A percentile compares a stretch with the other conserved stretches of the same genome.
Evolutionary conservation across 1,140 invertebrate genomes (phyloP).

Genomic region (Euura saliciscinereae): DNA sequence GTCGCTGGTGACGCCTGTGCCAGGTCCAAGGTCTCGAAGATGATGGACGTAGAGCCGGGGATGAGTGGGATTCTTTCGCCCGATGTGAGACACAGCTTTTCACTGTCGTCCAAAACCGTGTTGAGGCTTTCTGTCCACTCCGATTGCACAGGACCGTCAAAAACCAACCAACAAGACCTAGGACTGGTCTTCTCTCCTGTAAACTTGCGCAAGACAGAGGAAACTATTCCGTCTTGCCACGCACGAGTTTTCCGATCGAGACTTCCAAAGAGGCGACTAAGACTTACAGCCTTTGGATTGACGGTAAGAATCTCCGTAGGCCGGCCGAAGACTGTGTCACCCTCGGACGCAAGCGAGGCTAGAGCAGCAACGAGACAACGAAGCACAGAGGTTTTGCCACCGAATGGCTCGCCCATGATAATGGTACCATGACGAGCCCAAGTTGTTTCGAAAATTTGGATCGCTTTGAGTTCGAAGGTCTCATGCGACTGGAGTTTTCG

Average conservation of each 20-base stretch:
- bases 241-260: constrained; percentile 66
- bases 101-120: constrained; percentile 71
- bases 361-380: constrained; percentile 60
- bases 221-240: constrained; percentile 70
- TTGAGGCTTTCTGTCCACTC: constrained; percentile 75
- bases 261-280: constrained; percentile 68
- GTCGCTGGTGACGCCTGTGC: constrained; percentile 66
- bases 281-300: constrained; percentile 70
- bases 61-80: constrained; percentile 69
- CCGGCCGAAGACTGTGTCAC: constrained; percentile 46
- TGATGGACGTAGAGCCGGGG: constrained; percentile 62
- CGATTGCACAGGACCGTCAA: constrained; percentile 72
- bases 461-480: constrained; percentile 66
- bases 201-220: constrained; percentile 53
- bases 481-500: constrained; percentile 62
- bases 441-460: constrained; percentile 73
- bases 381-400: constrained; percentile 64
- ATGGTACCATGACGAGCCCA: constrained; percentile 67
- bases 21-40: constrained; percentile 73
- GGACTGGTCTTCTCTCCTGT: constrained; percentile 41
- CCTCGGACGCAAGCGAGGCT: constrained; percentile 54
- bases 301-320: constrained; percentile 63
- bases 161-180: constrained; percentile 64
- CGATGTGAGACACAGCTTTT: constrained; percentile 60
- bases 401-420: constrained; percentile 59